phyloP scores from a whole-genome alignment of 2,888 invertebrate species.

The Caenorhabditis sinica region DNA sequence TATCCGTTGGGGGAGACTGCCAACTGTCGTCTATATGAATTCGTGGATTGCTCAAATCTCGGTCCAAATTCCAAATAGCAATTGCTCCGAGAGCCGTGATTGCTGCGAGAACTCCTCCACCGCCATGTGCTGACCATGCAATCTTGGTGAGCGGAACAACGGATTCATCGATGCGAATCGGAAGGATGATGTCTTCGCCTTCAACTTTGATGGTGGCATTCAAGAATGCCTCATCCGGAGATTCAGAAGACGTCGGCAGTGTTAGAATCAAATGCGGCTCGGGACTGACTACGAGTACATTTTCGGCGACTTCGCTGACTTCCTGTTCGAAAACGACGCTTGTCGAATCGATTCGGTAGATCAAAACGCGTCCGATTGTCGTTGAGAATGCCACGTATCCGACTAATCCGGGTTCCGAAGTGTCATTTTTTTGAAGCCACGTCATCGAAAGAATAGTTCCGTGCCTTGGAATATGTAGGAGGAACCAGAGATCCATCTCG shows the following conservation, averaged over 20 bases:
- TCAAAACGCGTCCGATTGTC: slow-evolving; percentile 63
- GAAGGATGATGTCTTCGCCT: slow-evolving; percentile 13
- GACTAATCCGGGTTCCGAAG: slow-evolving; percentile 40
- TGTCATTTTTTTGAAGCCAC: slow-evolving; percentile 61
- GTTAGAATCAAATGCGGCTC: slow-evolving; percentile 34
- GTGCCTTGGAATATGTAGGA: slow-evolving; percentile 19
- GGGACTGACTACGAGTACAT: slow-evolving; percentile 13
- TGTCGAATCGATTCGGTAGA: slow-evolving; percentile 59
- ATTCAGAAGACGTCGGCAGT: slow-evolving; percentile 20
- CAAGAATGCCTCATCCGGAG: not conserved
- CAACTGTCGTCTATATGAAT: slow-evolving; percentile 40
- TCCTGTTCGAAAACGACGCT: not conserved
- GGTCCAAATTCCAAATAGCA: slow-evolving; percentile 60
- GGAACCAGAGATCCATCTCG: slow-evolving; percentile 44
- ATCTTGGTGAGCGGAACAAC: slow-evolving; percentile 48
- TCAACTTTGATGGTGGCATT: slow-evolving; percentile 33
- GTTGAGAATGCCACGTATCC: slow-evolving; percentile 68
- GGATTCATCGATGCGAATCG: slow-evolving; percentile 33
- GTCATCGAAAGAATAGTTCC: slow-evolving; percentile 58
- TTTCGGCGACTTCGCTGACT: not conserved
- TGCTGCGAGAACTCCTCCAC: slow-evolving; percentile 51
- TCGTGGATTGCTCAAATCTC: slow-evolving; percentile 33
- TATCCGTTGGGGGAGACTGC: slow-evolving; percentile 65
- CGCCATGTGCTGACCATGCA: slow-evolving; percentile 55
- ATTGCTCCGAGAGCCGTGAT: slow-evolving; percentile 60